These are phyloP conservation scores for Poliocrania exsul DNA, from an alignment of 2,797 vertebrate species.

Conservation along the genomic window DNA sequence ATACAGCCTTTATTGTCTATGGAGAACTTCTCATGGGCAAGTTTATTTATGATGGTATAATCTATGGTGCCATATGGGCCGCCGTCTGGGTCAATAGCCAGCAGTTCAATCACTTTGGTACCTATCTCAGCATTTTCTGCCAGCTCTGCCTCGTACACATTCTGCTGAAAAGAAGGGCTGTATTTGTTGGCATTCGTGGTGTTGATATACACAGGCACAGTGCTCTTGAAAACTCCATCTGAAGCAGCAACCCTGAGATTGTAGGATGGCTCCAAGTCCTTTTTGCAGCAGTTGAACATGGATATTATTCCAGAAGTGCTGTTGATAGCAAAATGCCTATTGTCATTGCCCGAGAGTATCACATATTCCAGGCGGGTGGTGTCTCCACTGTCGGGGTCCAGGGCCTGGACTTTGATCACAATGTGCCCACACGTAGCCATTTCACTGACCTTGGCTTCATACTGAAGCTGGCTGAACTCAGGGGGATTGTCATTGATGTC, in stretches of 20 bases:
- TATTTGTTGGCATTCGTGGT: conserved; percentile 92
- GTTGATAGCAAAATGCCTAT: conserved; percentile 92
- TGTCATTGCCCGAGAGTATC: conserved; percentile 93
- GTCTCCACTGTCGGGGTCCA: conserved; percentile 87
- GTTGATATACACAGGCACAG: conserved; percentile 93
- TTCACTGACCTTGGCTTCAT: conserved; percentile 89
- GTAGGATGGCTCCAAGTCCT: conserved; percentile 88
- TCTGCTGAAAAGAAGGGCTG: conserved; percentile 89
- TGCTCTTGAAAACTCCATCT: conserved; percentile 92
- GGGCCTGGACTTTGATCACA: conserved; percentile 95
- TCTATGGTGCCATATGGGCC: conserved; percentile 92
- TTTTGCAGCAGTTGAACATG: conserved; percentile 91
- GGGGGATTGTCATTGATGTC: conserved; percentile 97
- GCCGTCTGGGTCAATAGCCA: conserved; percentile 91
- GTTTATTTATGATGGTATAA: conserved; percentile 97
- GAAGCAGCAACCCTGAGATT: conserved; percentile 92
- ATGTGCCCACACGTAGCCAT: conserved; percentile 93
- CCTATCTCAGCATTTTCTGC: conserved; percentile 93
- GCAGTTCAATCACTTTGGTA: conserved; percentile 91
- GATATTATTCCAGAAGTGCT: conserved; percentile 93
- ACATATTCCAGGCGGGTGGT: conserved; percentile 86
- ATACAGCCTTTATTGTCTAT: conserved; percentile 88
- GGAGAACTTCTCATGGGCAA: conserved; percentile 91
- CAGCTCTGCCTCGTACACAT: conserved; percentile 91
- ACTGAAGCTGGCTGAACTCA: conserved; percentile 86